Evolutionary conservation across 2,113 vertebrate genomes (phyloP).

Genomic region (Strix aluco): DNA sequence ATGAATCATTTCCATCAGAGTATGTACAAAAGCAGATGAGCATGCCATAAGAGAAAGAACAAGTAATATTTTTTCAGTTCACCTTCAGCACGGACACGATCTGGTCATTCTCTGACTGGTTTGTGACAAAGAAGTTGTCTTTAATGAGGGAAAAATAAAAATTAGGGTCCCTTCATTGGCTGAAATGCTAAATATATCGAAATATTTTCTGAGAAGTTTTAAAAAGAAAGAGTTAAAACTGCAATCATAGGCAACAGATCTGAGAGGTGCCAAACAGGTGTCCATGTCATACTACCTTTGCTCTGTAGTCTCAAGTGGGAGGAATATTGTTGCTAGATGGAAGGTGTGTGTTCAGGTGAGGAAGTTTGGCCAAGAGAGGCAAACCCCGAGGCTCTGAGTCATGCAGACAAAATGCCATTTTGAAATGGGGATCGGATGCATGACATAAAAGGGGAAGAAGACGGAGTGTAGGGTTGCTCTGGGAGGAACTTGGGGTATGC

Average conservation of each 20-base stretch:
- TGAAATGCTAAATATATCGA: neutral
- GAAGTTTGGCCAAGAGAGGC: neutral
- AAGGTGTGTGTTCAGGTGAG: conserved; percentile 4
- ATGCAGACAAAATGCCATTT: neutral
- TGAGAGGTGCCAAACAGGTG: neutral
- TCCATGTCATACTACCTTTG: neutral
- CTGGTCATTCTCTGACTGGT: neutral
- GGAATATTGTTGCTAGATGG: neutral
- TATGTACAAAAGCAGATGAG: neutral
- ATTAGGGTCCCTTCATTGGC: neutral
- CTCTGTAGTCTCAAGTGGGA: neutral
- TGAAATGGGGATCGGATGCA: neutral
- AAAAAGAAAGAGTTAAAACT: neutral
- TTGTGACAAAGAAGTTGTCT: neutral
- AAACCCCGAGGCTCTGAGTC: neutral
- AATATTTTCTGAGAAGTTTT: neutral
- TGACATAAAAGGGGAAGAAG: neutral
- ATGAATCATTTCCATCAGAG: neutral
- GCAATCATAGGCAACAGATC: neutral
- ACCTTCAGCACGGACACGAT: neutral
- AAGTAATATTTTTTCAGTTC: neutral
- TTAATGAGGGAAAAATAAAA: neutral
- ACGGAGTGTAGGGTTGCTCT: neutral
- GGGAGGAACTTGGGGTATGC: neutral
- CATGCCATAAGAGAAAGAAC: neutral